Percentiles rank a stretch among this genome's conserved stretches.
Evolutionary conservation across 2,113 vertebrate species (phyloP).

Genomic region (Fulmarus glacialis): DNA sequence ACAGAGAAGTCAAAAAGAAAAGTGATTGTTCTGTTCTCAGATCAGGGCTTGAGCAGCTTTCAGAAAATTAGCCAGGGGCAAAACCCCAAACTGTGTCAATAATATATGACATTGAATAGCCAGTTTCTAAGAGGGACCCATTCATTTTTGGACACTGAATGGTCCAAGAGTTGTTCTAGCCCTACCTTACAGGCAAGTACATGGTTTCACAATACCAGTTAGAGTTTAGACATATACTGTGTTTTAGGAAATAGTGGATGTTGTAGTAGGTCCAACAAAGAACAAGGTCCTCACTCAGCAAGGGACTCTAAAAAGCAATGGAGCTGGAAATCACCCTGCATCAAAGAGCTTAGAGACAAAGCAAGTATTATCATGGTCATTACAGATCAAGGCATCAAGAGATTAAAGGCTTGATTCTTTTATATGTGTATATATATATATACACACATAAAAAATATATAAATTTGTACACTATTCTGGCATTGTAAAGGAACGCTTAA

Average conservation of each 20-base stretch:
- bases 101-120: neutral
- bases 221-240: neutral
- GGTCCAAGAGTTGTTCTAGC: neutral
- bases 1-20: neutral
- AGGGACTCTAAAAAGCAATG: neutral
- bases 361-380: neutral
- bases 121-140: neutral
- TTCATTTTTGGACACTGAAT: neutral
- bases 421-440: too few species aligned
- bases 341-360: slow-evolving; percentile 55
- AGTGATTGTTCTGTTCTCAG: neutral
- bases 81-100: neutral
- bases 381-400: neutral
- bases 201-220: neutral
- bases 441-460: too few species aligned
- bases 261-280: neutral
- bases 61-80: slow-evolving; percentile 4
- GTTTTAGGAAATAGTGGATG: neutral
- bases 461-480: neutral
- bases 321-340: neutral
- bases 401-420: slow-evolving; percentile 8
- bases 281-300: slow-evolving; percentile 44
- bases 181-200: neutral
- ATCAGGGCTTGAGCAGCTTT: neutral
- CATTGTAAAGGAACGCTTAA: neutral